Evolutionary conservation across 2,888 invertebrate genomes (phyloP).

Genomic region (Podotricha telesiphe): DNA sequence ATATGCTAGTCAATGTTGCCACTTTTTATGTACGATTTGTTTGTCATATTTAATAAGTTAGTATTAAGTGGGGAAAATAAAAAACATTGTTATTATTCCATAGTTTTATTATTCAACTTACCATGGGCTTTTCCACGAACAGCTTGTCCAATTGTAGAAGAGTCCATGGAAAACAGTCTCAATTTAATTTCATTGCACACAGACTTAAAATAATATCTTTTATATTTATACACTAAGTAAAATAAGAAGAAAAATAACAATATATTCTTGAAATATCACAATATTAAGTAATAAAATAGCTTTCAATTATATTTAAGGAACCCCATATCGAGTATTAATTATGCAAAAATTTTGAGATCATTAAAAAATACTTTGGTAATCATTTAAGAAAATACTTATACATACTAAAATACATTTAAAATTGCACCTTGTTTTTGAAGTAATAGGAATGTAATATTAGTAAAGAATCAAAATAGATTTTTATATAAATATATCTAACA

Average conservation of each 20-base stretch:
- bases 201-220: slow-evolving; percentile 48
- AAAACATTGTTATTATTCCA: slow-evolving; percentile 52
- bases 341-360: slow-evolving; percentile 19
- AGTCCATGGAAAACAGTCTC: slow-evolving; percentile 80
- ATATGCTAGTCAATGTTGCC: slow-evolving; percentile 45
- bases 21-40: slow-evolving; percentile 24
- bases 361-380: slow-evolving; percentile 5
- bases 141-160: slow-evolving; percentile 75
- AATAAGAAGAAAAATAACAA: slow-evolving; percentile 36
- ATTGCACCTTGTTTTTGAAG: slow-evolving; percentile 36
- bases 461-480: not conserved
- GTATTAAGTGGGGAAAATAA: slow-evolving; percentile 53
- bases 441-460: slow-evolving; percentile 36
- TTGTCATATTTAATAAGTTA: slow-evolving; percentile 27
- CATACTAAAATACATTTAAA: slow-evolving; percentile 21
- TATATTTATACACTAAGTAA: slow-evolving; percentile 31
- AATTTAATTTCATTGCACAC: slow-evolving; percentile 71
- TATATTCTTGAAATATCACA: slow-evolving; percentile 32
- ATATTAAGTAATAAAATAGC: slow-evolving; percentile 9
- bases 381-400: slow-evolving; percentile 12
- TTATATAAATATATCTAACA: not conserved
- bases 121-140: slow-evolving; percentile 79
- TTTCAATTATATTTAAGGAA: slow-evolving; percentile 16
- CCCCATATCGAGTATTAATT: not conserved
- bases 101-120: slow-evolving; percentile 75